Evolutionary conservation across 2,113 vertebrate species (phyloP), one percentile per base, ranked within the genome.

Genomic region (Riparia riparia): DNA sequence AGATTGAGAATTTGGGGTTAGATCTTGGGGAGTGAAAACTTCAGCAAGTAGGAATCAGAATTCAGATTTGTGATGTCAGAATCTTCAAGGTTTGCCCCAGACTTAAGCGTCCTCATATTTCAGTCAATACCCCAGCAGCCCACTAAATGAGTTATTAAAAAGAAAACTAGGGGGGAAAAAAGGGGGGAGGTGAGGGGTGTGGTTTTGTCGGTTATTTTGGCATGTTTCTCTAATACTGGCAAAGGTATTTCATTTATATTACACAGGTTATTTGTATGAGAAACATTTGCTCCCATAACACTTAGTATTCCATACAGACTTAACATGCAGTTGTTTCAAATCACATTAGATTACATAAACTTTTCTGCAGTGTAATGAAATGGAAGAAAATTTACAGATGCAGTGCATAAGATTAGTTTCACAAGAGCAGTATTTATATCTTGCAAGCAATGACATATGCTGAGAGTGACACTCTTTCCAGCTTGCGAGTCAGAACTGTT

Each of bases 351-450:
- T 88, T 83, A 41, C 71, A 66, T 92, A 86, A 95, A 86, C 76
- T 74, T 90, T 83, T 89, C 74, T 95, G 83, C 77, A 92, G 49
- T 79, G 44, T 94, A 92, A 89, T 95, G 86, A 74, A 73, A 71
- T 50, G 65, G 86, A 64, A 83, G 83, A 85, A 90, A 86, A 58
- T 20, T 28, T 71, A 90, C 56, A 60, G 83, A 58, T 89, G 68
- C 90, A 58, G 39, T 70, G 65, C 65, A 86, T 89, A 65, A 89
- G 47, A 90, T 91, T 84, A 91, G 77, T 86, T 95, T 93, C 83
- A 84, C 69, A 66, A 89, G 77, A 90, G 31, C 45, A 74, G 44
- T 82, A 49, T 78, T 92, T 93, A 16, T 84, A 78, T 84, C 72
- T 86, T 84, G 69, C 69, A 91, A 90, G 83, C 39, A 70, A 24